Conservation (phyloP, 2,113 vertebrate species). For the Antigone vipio region DNA sequence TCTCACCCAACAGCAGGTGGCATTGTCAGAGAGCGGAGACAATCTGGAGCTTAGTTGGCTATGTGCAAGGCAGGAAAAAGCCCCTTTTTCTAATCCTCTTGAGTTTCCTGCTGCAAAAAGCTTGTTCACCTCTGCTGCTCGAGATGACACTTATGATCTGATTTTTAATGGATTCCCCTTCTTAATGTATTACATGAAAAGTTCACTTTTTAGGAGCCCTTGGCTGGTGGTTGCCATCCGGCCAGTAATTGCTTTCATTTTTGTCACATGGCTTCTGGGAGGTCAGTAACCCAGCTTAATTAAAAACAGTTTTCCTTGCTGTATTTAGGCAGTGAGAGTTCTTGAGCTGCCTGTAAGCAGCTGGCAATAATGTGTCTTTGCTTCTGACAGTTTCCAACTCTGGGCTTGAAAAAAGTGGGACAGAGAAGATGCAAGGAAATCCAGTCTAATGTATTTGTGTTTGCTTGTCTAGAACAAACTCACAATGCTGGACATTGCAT, state of each 20-base stretch:
- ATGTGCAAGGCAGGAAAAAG: not conserved
- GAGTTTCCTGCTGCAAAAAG: not conserved
- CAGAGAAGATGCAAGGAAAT: not conserved
- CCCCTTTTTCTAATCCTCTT: not conserved
- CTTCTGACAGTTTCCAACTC: not conserved
- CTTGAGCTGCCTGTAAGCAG: not conserved
- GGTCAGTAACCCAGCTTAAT: not conserved
- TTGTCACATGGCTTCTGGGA: not conserved
- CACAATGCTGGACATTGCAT: conserved; percentile 94
- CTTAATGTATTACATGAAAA: not conserved
- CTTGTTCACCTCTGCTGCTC: not conserved
- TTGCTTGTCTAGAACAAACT: conserved; percentile 89
- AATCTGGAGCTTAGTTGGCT: not conserved
- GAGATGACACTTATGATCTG: accelerated
- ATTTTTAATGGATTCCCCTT: not conserved
- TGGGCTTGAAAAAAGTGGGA: not conserved
- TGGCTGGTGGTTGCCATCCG: not conserved
- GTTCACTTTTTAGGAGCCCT: not conserved
- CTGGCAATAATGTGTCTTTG: not conserved
- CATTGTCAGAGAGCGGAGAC: not conserved
- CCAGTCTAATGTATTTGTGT: not conserved
- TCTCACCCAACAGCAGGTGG: not conserved
- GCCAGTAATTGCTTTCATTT: not conserved
- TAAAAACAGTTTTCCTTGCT: not conserved
- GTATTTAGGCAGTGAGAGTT: not conserved